These are phyloP conservation scores for Lathronympha strigana DNA, from an alignment of 2,888 invertebrate species.

Conservation along the genomic window DNA sequence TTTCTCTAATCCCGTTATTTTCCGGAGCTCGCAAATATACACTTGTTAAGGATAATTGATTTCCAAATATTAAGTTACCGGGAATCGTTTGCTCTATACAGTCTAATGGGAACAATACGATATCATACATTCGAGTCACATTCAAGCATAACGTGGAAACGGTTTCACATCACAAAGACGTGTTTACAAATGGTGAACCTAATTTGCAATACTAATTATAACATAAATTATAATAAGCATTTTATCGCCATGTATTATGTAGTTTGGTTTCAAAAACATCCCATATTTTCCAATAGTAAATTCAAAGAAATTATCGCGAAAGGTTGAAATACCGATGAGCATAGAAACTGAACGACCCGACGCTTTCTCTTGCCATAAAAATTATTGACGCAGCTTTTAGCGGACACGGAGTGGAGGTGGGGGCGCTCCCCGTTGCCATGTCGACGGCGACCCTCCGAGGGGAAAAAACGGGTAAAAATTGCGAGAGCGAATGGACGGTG, in stretches of 20 bases:
- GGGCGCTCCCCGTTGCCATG: conserved; percentile 69
- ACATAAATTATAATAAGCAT: no score
- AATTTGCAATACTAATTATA: no score
- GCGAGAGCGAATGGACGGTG: conserved; percentile 79
- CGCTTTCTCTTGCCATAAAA: conserved; percentile 62
- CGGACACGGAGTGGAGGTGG: conserved; percentile 56
- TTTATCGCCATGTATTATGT: no score
- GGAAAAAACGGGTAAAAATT: conserved; percentile 84
- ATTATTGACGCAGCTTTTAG: conserved; percentile 78
- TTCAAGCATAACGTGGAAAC: no score
- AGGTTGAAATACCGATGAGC: conserved; percentile 15
- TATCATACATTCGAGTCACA: conserved; percentile 52
- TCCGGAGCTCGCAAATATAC: conserved; percentile 62
- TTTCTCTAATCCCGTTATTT: conserved; percentile 68
- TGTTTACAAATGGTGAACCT: no score
- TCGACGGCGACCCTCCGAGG: conserved; percentile 78
- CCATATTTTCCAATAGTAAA: neutral
- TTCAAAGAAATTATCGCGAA: neutral
- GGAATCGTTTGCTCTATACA: conserved; percentile 55
- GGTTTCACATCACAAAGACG: no score
- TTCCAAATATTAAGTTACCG: conserved; percentile 78
- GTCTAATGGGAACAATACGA: conserved; percentile 58
- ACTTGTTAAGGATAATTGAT: conserved; percentile 74
- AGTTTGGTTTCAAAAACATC: conserved; percentile 44
- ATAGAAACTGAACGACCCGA: conserved; percentile 19